Evolutionary conservation across 2,888 invertebrate genomes (phyloP).

Genomic region (Amiota minor): DNA sequence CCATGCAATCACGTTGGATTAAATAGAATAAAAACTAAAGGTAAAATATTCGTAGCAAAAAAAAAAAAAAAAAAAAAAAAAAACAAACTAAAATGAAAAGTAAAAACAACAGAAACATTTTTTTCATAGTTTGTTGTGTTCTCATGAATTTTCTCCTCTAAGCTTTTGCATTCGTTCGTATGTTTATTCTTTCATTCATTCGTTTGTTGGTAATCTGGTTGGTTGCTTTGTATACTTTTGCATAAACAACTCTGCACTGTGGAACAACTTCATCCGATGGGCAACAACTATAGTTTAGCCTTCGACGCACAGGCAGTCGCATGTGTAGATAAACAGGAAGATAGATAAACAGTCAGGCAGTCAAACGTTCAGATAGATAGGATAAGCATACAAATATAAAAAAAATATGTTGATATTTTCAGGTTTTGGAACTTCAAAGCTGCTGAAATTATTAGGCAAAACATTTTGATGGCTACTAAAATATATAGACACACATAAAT

Average conservation of each 20-base stretch:
- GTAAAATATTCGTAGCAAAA: too few species aligned
- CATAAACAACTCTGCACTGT: too few species aligned
- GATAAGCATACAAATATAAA: neutral
- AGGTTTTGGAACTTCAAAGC: neutral
- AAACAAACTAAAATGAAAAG: neutral
- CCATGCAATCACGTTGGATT: neutral
- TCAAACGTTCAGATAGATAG: too few species aligned
- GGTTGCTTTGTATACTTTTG: neutral
- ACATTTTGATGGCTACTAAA: too few species aligned
- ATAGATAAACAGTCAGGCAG: neutral
- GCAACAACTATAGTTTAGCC: too few species aligned
- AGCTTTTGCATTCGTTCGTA: too few species aligned
- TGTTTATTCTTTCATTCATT: neutral
- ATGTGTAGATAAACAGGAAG: neutral
- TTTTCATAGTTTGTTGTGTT: conserved; percentile 7
- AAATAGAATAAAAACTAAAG: neutral
- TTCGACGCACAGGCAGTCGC: neutral
- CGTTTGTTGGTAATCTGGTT: neutral
- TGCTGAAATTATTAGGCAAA: neutral
- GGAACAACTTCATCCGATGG: too few species aligned
- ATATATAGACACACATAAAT: too few species aligned
- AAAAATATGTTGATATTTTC: neutral
- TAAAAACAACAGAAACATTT: neutral
- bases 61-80: neutral
- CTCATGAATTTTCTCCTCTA: neutral